Conservation (phyloP, 2,113 vertebrate species). For the Anarrhichthys ocellatus region DNA sequence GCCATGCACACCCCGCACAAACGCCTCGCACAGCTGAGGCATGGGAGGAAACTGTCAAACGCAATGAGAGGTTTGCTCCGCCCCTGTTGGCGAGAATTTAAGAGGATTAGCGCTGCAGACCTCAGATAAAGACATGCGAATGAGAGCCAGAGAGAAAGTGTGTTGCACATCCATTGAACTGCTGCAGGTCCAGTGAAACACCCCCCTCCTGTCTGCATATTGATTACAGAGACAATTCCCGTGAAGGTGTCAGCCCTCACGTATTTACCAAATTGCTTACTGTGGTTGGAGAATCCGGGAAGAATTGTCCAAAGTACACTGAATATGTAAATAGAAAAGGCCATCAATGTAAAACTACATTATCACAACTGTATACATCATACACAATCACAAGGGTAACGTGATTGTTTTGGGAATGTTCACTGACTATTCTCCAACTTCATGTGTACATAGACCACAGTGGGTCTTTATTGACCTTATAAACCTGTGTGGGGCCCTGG, state of each 20-base stretch:
- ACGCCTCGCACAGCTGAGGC: slow-evolving; percentile 50
- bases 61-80: slow-evolving; percentile 70
- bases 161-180: slow-evolving; percentile 52
- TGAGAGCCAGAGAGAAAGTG: slow-evolving; percentile 44
- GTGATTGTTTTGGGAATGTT: not conserved
- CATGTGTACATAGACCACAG: not conserved
- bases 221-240: slow-evolving; percentile 1
- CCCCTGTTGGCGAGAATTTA: slow-evolving; percentile 74
- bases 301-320: not conserved
- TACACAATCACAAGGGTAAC: not conserved
- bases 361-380: not conserved
- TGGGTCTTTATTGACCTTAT: not conserved
- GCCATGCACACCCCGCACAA: slow-evolving; percentile 24
- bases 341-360: not conserved
- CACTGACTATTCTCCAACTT: not conserved
- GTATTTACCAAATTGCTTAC: not conserved
- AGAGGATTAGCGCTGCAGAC: slow-evolving; percentile 77
- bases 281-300: not conserved
- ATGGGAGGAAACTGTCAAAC: slow-evolving; percentile 38
- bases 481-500: not conserved
- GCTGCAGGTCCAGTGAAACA: slow-evolving; percentile 32
- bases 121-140: slow-evolving; percentile 75
- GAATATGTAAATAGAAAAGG: not conserved
- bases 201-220: slow-evolving; percentile 31
- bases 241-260: not conserved